Base-by-base conservation (phyloP, 2,797 vertebrate genomes). In the Clarias platycephalus region DNA sequence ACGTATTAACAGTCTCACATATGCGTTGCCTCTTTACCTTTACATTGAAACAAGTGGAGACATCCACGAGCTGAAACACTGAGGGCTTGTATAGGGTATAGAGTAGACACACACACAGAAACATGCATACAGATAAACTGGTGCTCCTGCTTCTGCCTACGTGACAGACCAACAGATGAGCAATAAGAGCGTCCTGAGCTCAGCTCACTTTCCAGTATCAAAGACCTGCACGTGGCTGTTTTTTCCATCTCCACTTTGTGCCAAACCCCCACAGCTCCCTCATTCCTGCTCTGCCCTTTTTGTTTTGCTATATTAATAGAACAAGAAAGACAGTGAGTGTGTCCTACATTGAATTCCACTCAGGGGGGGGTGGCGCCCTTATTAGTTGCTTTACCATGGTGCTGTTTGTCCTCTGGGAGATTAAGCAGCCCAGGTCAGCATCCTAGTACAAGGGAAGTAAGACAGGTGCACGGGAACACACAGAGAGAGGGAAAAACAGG, bases 301-400 rank as follows among this genome's bases (percentile, higher is more conserved):
- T 94, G 91, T 94, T 49, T 91, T 91, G 92, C 90, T 93, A 86
- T 94, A 94, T 94, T 93, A 93, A 95, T 95, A 95, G 93, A 93
- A 92, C 85, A 82, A 91, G 90, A 91, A 64, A 60, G 74, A 75
- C 90, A 90, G 58, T 28, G 44, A 75, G 24, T 91, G 85, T 85
- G 93, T 92, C 93, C 94, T 94, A 95, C 91, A 92, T 94, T 88
- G 90, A 93, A 92, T 90, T 90, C 89, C 89, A 90, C 92, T 90
- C 87, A 91, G 88, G 28, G 16, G 28, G 16, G 92, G 92, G 89
- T 83, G 62, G 80, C 77, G 84, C 88, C 90, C 90, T 91, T 90
- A 93, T 92, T 90, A 90, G 91, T 91, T 91, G 90, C 90, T 91
- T 90, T 87, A 86, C 92, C 85, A 88, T 86, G 87, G 86, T 66